Percentiles rank a stretch among this genome's conserved stretches.
phyloP scores from a whole-genome alignment of 2,797 vertebrate genomes.

The Gadopsis bispinosus region DNA sequence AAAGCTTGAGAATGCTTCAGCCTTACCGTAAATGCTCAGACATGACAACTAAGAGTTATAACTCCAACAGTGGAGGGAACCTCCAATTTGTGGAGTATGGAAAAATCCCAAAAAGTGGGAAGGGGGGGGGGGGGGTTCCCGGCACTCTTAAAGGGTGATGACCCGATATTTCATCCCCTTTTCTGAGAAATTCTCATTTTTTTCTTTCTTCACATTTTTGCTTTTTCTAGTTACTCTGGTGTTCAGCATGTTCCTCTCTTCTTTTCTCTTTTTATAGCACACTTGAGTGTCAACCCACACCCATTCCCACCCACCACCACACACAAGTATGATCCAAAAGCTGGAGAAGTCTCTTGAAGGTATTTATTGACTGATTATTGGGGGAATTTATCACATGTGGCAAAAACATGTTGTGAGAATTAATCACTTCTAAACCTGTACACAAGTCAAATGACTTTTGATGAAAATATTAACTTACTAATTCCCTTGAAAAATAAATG shows the following conservation, averaged over 20 bases:
- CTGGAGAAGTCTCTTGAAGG: conserved; percentile 25
- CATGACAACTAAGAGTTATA: conserved; percentile 74
- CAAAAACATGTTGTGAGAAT: conserved; percentile 47
- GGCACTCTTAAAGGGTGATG: conserved; percentile 62
- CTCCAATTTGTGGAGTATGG: conserved; percentile 55
- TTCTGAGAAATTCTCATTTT: conserved; percentile 61
- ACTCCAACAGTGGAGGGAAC: conserved; percentile 52
- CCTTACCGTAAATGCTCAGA: conserved; percentile 75
- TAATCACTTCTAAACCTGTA: conserved; percentile 27
- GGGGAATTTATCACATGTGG: conserved; percentile 46
- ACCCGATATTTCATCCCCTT: conserved; percentile 43
- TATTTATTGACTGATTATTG: conserved; percentile 52
- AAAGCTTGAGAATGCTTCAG: conserved; percentile 48
- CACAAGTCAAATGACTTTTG: conserved; percentile 10
- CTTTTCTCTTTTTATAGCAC: conserved; percentile 57
- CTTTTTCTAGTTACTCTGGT: conserved; percentile 64
- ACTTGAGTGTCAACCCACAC: conserved; percentile 12
- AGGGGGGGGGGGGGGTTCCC: conserved; percentile 66
- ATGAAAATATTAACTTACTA: conserved; percentile 2
- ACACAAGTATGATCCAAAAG: conserved; percentile 25
- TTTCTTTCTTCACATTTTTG: conserved; percentile 62
- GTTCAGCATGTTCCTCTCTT: conserved; percentile 39
- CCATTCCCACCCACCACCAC: background rate
- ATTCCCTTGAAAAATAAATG: background rate
- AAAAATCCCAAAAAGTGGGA: conserved; percentile 54